These are phyloP conservation scores for Petrophora chlorosata DNA, from an alignment of 2,888 invertebrate genomes.

Conservation along the genomic window DNA sequence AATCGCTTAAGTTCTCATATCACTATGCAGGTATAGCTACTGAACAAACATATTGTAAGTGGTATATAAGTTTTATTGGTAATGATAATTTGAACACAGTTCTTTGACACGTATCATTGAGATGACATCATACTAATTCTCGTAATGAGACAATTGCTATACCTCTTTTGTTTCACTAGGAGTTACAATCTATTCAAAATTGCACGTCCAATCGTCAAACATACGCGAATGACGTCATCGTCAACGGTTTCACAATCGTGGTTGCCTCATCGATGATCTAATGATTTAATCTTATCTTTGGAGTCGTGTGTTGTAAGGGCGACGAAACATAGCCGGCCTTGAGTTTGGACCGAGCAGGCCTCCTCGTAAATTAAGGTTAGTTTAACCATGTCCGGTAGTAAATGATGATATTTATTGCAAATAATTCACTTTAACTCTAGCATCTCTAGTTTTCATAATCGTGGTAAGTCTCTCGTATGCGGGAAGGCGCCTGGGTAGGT, in stretches of 20 bases:
- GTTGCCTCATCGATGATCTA: constrained; percentile 39
- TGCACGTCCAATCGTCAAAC: constrained; percentile 24
- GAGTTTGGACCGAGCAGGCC: constrained; percentile 26
- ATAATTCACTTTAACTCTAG: constrained; percentile 7
- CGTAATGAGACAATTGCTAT: constrained; percentile 14
- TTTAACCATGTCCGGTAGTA: constrained; percentile 17
- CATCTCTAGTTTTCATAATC: too few relatives aligned
- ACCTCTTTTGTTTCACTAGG: background rate
- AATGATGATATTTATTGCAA: constrained; percentile 11
- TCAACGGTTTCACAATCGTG: constrained; percentile 16
- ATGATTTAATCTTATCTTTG: constrained; percentile 34
- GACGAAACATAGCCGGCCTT: constrained; percentile 30
- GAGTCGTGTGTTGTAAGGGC: constrained; percentile 26
- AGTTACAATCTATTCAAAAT: constrained; percentile 17
- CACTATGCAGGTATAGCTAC: too few relatives aligned
- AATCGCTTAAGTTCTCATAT: constrained; percentile 2
- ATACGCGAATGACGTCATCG: constrained; percentile 29
- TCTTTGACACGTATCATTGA: constrained; percentile 12
- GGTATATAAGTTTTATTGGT: constrained; percentile 1
- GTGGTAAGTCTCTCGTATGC: too few relatives aligned
- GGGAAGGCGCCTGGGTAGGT: too few relatives aligned
- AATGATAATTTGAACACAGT: constrained; percentile 4
- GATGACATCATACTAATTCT: constrained; percentile 20
- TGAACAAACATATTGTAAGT: too few relatives aligned
- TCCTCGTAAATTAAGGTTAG: constrained; percentile 16